Evolutionary conservation across 1,140 invertebrate species (phyloP), one percentile per base, ranked within the genome.

Genomic region (Campoletis sonorensis): DNA sequence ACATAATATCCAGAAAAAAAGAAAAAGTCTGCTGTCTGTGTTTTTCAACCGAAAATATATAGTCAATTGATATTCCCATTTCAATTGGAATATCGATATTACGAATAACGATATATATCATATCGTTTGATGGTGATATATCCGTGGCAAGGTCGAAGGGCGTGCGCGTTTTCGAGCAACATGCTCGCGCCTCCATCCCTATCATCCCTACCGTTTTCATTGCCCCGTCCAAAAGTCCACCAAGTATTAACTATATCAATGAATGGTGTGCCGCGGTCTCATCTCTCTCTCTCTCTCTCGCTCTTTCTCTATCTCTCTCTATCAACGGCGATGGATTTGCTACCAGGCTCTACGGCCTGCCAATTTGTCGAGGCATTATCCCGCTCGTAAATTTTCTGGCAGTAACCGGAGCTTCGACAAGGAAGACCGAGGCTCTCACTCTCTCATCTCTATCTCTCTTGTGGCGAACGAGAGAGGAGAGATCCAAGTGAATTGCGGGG

Each of bases 281-380:
- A n/a, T 21, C 51, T 54, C 51, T 21, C 54, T 58, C 54, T 58
- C 54, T 58, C 18, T 23, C 54, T 58, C 54, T 58, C 54, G 1
- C 54, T 58, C 54, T 58, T 1, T 58, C 54, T n/a, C 16, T 58
- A 4, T 67, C 61, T 23, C 23, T n/a, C 61, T 67, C 26, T 23
- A 23, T 18, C 26, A n/a, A 15, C 40, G 71, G 72, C 51, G 73
- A 64, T 77, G 61, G 61, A 64, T 64, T 64, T 10, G 54, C 54
- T 58, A 26, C 72, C 33, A 27, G 61, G 18, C 75, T 77, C 23
- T 77, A 77, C 54, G 75, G 75, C 75, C 75, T 77, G 75, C 75
- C 75, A 77, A 77, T 77, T 77, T 54, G 75, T 77, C 75, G 75
- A n/a, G 75, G 75, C 54, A 77, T 77, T 77, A 77, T 77, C 75